Base-by-base conservation (phyloP, 2,797 vertebrate genomes). In the Ctenopoma multispine region DNA sequence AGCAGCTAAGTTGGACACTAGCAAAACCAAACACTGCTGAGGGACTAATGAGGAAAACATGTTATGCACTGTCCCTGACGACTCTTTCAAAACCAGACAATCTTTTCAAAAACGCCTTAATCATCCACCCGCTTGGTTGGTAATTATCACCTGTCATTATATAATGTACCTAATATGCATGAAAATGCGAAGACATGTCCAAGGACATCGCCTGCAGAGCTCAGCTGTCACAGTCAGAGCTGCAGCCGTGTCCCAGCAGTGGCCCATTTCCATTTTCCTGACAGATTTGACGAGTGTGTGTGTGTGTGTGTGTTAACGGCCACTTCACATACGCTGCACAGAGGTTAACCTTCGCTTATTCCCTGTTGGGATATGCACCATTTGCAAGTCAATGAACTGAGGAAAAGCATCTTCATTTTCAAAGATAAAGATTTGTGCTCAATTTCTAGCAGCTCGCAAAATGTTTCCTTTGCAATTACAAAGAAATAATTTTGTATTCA, bases 361-460 rank as follows among this genome's bases (percentile, higher is more conserved):
- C 13, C 50, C 56, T 47, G 11, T 36, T 29, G 64, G 69, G 72
- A 80, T 47, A 1, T 27, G 44, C 56, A 65, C 81, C 57, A 91
- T 92, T 86, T 87, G 86, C 84, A 90, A 87, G 73, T 85, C 87
- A 85, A 82, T 83, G 69, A 77, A 56, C 48, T 40, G 66, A 70
- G 56, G 38, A 53, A 67, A 63, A 77, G 47, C 18, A 18, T 81
- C 72, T 89, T 83, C n/a, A 79, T 81, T 83, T 66, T 79, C 20
- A 67, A 59, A 68, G 58, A 66, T 29, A 61, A 47, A 72, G 53
- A 79, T 73, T 77, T 51, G 14, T 38, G 44, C 21, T 24, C 47
- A 56, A 49, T 20, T 59, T 49, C 12, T 75, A 79, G 80, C 76
- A 72, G 63, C 54, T 77, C 53, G 14, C 63, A 47, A 61, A 87